Evolutionary conservation across 1,140 invertebrate species (phyloP), one percentile per base, ranked within the genome.

Genomic region (Hypothenemus hampei): DNA sequence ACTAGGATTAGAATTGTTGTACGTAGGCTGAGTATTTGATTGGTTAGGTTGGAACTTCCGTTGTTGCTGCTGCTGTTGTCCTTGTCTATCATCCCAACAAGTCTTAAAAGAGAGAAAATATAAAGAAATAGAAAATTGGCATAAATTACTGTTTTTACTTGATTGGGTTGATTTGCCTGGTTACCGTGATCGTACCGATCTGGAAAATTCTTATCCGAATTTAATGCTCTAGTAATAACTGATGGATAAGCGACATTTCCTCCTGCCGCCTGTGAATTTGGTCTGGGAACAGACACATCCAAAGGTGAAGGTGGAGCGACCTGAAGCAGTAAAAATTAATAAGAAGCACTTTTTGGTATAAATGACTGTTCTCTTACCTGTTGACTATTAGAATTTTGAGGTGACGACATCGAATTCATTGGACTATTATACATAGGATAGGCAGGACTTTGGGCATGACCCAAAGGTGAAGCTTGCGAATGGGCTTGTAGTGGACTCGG

Each of bases 381-480:
- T 41, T 61, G 81, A 65, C 72, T 81, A 65, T 55, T 73, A 54
- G 64, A 73, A 72, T 72, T 82, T 57, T 81, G 82, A 8, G 84
- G 84, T 11, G 83, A 85, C 36, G 83, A 83, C 37, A 71, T 71
- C 2, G 81, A 81, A 58, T 83, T 81, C 81, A 87, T 82, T 6
- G 85, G 84, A 72, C 83, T 86, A 67, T 86, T 84, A 68, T 87
- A 87, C 78, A 85, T 78, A 7, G 85, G 84, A 74, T 87, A 87
- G 15, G 82, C 84, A 16, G 85, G 84, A 73, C 82, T 85, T 50
- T 81, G 82, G 2, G 83, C 82, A 67, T 85, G 83, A 31, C 81
- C 80, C 16, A 84, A 62, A 0, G 77, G 78, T 20, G 68, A 72
- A 11, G 65, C 58, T 23, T 64, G 62, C 36, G 62, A 64, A 58